Evolutionary conservation across 2,888 invertebrate genomes (phyloP).

Genomic region (Phytoseiulus persimilis): DNA sequence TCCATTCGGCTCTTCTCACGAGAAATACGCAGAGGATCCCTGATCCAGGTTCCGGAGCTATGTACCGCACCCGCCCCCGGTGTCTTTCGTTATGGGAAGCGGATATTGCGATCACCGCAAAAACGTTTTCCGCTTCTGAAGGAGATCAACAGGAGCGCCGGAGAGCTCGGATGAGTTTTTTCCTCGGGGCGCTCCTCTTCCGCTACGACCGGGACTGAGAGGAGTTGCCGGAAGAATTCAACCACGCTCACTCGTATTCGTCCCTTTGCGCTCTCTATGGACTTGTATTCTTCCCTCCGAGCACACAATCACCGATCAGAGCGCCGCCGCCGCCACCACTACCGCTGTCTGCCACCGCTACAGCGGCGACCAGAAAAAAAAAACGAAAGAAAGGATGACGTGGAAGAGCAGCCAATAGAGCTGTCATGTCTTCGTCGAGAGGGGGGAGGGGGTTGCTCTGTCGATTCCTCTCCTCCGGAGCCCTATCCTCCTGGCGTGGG

Average conservation of each 20-base stretch:
- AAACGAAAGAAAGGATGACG: background rate
- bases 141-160: background rate
- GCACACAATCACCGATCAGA: background rate
- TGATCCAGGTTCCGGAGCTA: no score
- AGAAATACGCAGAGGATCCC: no score
- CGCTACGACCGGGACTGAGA: background rate
- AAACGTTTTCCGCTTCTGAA: conserved; percentile 5
- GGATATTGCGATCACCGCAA: background rate
- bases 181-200: background rate
- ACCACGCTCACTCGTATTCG: background rate
- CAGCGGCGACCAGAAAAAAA: no score
- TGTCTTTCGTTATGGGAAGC: background rate
- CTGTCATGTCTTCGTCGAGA: background rate
- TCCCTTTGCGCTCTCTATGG: background rate
- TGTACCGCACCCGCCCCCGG: background rate
- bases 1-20: no score
- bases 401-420: background rate
- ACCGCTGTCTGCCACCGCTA: no score
- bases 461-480: background rate
- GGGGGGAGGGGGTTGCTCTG: background rate
- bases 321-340: no score
- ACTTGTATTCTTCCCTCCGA: background rate
- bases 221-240: background rate
- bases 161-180: background rate
- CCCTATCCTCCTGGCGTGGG: background rate